These are phyloP conservation scores for Electrophaes corylata DNA, from an alignment of 2,888 invertebrate species.

Conservation along the genomic window DNA sequence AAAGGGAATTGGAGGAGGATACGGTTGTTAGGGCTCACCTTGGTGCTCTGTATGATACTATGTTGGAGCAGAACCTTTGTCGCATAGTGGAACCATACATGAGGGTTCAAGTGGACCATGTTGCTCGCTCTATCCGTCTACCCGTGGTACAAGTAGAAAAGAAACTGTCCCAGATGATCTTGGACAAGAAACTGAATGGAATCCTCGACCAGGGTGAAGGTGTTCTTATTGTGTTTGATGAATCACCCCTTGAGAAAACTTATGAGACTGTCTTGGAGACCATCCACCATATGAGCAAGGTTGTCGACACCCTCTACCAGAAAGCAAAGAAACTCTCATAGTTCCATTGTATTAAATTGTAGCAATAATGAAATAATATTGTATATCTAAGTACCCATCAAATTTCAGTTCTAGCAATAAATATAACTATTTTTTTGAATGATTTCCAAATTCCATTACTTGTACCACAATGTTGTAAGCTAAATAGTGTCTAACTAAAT, in stretches of 20 bases:
- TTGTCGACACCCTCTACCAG: slow-evolving; percentile 99
- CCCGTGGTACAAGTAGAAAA: slow-evolving; percentile 97
- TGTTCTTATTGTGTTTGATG: slow-evolving; percentile 98
- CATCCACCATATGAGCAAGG: slow-evolving; percentile 99
- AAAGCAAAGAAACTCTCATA: slow-evolving; percentile 99
- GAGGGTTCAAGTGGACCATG: slow-evolving; percentile 96
- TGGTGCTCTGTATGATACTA: slow-evolving; percentile 97
- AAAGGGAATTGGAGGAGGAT: slow-evolving; percentile 96
- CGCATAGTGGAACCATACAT: slow-evolving; percentile 99
- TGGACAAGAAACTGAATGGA: slow-evolving; percentile 98
- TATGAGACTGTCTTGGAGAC: slow-evolving; percentile 99
- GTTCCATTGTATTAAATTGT: slow-evolving; percentile 71
- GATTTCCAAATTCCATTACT: slow-evolving; percentile 65
- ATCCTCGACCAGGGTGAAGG: slow-evolving; percentile 99
- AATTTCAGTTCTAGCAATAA: slow-evolving; percentile 72
- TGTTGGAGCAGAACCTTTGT: slow-evolving; percentile 99
- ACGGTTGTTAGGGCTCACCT: slow-evolving; percentile 98
- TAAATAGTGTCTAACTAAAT: slow-evolving; percentile 54
- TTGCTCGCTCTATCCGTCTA: slow-evolving; percentile 95
- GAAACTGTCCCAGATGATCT: slow-evolving; percentile 99
- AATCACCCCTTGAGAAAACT: slow-evolving; percentile 96
- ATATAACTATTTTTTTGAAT: slow-evolving; percentile 75
- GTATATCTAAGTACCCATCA: slow-evolving; percentile 77
- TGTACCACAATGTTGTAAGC: slow-evolving; percentile 59
- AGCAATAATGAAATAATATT: slow-evolving; percentile 75